Evolutionary conservation across 2,888 invertebrate genomes (phyloP).

Genomic region (Eupsilia transversa): DNA sequence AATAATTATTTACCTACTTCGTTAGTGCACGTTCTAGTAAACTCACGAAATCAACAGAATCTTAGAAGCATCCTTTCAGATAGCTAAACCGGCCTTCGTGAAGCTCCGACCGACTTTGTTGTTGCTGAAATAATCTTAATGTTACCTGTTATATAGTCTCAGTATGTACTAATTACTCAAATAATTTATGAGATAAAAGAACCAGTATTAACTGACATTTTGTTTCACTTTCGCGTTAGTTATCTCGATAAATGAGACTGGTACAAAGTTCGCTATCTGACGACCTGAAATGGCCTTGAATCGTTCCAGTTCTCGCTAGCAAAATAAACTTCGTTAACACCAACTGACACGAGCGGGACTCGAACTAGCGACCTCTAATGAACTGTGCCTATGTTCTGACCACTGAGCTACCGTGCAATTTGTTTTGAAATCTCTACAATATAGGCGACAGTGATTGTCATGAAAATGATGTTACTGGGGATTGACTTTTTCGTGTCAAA

Average conservation of each 20-base stretch:
- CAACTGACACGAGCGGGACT: not conserved
- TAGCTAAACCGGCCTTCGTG: not conserved
- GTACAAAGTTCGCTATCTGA: not conserved
- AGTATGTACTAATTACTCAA: not conserved
- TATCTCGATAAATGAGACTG: not conserved
- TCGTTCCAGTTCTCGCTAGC: not conserved
- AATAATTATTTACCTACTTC: not conserved
- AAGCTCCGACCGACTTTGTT: not conserved
- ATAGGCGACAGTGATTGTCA: too few species aligned
- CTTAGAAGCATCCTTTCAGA: not conserved
- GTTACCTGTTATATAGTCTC: not conserved
- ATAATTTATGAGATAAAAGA: not conserved
- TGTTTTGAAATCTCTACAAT: not conserved
- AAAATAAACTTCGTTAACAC: not conserved
- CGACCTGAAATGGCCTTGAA: not conserved
- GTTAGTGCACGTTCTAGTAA: too few species aligned
- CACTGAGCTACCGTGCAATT: not conserved
- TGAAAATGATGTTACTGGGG: too few species aligned
- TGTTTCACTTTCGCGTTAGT: not conserved
- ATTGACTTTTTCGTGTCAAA: too few species aligned
- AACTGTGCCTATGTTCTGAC: not conserved
- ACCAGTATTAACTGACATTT: not conserved
- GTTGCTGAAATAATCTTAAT: not conserved
- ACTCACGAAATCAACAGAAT: not conserved
- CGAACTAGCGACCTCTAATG: not conserved